Evolutionary conservation across 2,113 vertebrate species (phyloP).

Genomic region (Trochalopteron elliotii): DNA sequence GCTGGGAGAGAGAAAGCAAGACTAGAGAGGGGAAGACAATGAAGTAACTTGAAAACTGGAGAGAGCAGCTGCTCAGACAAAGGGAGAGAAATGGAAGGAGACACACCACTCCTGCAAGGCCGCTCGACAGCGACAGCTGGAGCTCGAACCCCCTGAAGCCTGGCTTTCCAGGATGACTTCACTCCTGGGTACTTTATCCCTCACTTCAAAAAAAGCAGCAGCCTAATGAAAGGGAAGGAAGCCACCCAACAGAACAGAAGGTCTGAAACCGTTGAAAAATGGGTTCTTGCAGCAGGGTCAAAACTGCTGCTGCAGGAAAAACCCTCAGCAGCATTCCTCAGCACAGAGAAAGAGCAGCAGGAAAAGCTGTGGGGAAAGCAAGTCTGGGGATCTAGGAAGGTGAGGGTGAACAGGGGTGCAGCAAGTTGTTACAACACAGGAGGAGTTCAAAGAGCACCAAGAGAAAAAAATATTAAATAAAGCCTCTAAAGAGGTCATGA

Average conservation of each 20-base stretch:
- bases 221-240: not conserved
- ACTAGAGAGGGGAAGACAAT: not conserved
- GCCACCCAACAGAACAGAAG: not conserved
- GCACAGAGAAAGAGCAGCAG: not conserved
- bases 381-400: not conserved
- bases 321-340: not conserved
- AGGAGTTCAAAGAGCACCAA: not conserved
- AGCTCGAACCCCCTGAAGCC: not conserved
- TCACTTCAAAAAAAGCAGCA: not conserved
- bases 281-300: not conserved
- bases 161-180: not conserved
- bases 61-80: conserved; percentile 11
- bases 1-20: not conserved
- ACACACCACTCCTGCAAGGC: not conserved
- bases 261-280: not conserved
- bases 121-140: not conserved
- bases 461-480: not conserved
- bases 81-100: not conserved
- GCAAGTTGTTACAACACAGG: fast-evolving
- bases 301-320: not conserved
- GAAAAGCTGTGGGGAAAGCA: not conserved
- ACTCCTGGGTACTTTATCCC: not conserved
- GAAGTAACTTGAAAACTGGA: not conserved
- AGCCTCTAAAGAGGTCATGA: not conserved
- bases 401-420: not conserved